Percentiles rank a stretch among this genome's conserved stretches.
These are phyloP conservation scores for Lophotis ruficrista DNA, from an alignment of 2,113 vertebrate genomes.

Conservation along the genomic window DNA sequence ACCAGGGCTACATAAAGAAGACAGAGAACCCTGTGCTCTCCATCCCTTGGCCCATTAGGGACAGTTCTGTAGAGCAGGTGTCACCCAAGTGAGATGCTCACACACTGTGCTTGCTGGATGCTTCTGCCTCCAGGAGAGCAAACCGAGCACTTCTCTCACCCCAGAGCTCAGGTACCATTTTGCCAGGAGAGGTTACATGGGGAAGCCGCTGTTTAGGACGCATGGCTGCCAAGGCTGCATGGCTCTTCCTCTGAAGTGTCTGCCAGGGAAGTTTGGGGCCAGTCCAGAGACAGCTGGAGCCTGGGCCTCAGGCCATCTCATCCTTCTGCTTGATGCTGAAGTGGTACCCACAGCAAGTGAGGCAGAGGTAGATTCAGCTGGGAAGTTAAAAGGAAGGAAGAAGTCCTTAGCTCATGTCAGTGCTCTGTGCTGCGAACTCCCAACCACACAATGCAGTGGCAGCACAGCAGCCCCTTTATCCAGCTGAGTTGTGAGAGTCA, in stretches of 20 bases:
- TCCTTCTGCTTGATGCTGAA: not conserved
- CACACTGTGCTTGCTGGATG: not conserved
- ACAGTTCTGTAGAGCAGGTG: not conserved
- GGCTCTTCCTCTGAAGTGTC: not conserved
- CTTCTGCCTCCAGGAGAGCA: not conserved
- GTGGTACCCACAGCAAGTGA: not conserved
- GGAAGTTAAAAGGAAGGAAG: not conserved
- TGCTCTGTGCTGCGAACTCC: not conserved
- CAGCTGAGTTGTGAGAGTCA: not conserved
- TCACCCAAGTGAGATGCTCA: not conserved
- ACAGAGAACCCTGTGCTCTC: rapidly evolving
- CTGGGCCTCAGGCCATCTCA: not conserved
- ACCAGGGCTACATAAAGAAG: not conserved
- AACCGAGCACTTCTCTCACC: not conserved
- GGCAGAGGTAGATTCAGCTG: not conserved
- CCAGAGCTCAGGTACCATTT: not conserved
- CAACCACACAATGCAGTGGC: not conserved
- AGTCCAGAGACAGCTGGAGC: not conserved
- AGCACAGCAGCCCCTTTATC: not conserved
- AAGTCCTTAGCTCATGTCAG: not conserved
- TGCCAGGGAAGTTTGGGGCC: not conserved
- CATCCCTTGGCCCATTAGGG: not conserved
- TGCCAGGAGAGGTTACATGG: not conserved
- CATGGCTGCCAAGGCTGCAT: not conserved
- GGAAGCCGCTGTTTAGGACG: not conserved